Evolutionary conservation across 2,888 invertebrate species (phyloP).

Genomic region (Lasioglossum oenotherae): DNA sequence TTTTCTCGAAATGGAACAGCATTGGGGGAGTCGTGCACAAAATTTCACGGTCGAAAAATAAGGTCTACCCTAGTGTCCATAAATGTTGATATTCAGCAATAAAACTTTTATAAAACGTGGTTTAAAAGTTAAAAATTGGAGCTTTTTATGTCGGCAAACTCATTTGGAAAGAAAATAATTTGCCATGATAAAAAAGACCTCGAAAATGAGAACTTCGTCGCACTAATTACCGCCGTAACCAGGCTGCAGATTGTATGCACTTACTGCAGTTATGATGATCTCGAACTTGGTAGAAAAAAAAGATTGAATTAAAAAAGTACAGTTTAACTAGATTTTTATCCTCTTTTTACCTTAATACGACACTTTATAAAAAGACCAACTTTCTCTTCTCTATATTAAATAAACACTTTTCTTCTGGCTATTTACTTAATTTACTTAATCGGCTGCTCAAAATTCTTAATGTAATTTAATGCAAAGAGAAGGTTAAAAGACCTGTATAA

Average conservation of each 20-base stretch:
- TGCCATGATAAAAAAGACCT: background rate
- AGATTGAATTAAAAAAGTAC: background rate
- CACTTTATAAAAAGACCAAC: background rate
- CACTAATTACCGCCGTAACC: background rate
- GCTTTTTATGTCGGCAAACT: background rate
- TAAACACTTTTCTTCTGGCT: too few species aligned
- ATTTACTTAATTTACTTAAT: too few species aligned
- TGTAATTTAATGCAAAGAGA: too few species aligned
- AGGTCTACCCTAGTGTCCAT: background rate
- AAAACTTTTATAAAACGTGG: background rate
- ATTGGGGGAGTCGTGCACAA: too few species aligned
- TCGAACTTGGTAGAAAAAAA: background rate
- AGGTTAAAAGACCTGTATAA: too few species aligned
- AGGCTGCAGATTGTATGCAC: background rate
- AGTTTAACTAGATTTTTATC: slow-evolving; percentile 1
- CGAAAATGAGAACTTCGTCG: slow-evolving; percentile 6
- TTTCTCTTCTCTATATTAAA: background rate
- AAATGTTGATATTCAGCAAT: background rate
- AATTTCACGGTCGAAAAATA: too few species aligned
- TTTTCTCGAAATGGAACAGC: too few species aligned
- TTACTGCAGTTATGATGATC: background rate
- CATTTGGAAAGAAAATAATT: slow-evolving; percentile 2
- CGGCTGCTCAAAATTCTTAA: too few species aligned
- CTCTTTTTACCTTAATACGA: background rate
- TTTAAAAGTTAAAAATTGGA: background rate